These are phyloP conservation scores for Philaenus spumarius DNA, from an alignment of 1,140 invertebrate genomes.

Conservation along the genomic window DNA sequence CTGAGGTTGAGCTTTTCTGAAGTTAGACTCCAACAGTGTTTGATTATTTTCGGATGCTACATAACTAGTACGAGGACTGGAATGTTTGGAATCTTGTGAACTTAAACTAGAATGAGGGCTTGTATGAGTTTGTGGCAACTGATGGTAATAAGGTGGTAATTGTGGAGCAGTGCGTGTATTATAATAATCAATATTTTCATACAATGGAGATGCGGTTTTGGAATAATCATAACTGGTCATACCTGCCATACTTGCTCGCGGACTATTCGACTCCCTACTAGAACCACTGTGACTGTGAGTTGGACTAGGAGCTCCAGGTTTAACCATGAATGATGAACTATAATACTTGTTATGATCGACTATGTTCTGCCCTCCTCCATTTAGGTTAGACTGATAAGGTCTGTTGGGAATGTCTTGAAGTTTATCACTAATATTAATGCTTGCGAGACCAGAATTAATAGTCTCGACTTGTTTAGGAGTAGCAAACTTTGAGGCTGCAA, in stretches of 20 bases:
- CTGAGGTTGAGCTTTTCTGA: slow-evolving; percentile 58
- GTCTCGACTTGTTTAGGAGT: slow-evolving; percentile 64
- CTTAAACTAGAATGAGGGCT: slow-evolving; percentile 45
- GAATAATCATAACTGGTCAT: slow-evolving; percentile 25
- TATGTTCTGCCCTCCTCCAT: slow-evolving; percentile 24
- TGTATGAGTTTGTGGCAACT: slow-evolving; percentile 43
- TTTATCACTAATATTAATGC: slow-evolving; percentile 25
- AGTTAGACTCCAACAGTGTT: slow-evolving; percentile 45
- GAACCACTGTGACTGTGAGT: slow-evolving; percentile 43
- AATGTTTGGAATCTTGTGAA: slow-evolving; percentile 46
- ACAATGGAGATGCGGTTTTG: slow-evolving; percentile 53
- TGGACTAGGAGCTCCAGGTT: slow-evolving; percentile 27
- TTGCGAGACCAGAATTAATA: slow-evolving; percentile 31
- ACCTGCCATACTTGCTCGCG: slow-evolving; percentile 44
- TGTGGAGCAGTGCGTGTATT: slow-evolving; percentile 42
- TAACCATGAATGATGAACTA: slow-evolving; percentile 25
- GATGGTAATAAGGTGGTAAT: slow-evolving; percentile 53
- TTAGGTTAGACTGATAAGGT: slow-evolving; percentile 16
- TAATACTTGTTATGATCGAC: slow-evolving; percentile 31
- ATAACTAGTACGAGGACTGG: slow-evolving; percentile 45
- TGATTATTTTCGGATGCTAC: slow-evolving; percentile 28
- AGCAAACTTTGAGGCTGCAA: slow-evolving; percentile 67
- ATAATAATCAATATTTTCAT: slow-evolving; percentile 77
- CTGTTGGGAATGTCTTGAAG: slow-evolving; percentile 19
- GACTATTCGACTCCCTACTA: slow-evolving; percentile 55